These are phyloP conservation scores for Anticlea derivata DNA, from an alignment of 2,888 invertebrate genomes.

Conservation along the genomic window DNA sequence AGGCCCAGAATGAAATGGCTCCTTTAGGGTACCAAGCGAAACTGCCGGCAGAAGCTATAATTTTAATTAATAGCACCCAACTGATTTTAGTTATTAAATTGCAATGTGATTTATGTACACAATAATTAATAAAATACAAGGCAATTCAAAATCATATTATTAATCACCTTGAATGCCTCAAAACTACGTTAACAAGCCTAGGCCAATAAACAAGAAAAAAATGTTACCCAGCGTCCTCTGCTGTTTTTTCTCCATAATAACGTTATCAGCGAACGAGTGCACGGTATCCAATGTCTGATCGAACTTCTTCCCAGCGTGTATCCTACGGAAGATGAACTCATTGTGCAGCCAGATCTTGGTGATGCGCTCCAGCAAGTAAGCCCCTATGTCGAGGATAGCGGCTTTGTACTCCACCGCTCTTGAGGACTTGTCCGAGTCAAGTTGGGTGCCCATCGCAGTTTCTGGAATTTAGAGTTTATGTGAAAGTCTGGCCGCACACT, in stretches of 20 bases:
- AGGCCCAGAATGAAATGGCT: too few species aligned
- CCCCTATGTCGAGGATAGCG: conserved; percentile 67
- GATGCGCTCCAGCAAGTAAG: conserved; percentile 49
- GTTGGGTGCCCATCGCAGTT: conserved; percentile 85
- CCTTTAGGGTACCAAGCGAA: too few species aligned
- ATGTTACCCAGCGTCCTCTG: conserved; percentile 30
- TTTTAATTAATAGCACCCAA: too few species aligned
- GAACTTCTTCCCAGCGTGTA: conserved; percentile 74
- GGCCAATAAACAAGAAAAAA: too few species aligned
- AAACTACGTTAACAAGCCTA: too few species aligned
- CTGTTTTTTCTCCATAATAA: conserved; percentile 75
- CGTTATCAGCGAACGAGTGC: conserved; percentile 79
- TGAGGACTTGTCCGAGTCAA: conserved; percentile 64
- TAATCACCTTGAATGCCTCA: too few species aligned
- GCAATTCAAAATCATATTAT: too few species aligned
- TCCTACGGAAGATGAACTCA: conserved; percentile 74
- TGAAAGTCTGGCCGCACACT: too few species aligned
- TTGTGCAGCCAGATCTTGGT: conserved; percentile 82
- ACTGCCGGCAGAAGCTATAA: too few species aligned
- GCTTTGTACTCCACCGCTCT: conserved; percentile 74
- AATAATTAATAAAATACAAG: too few species aligned
- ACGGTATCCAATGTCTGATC: conserved; percentile 69
- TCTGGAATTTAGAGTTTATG: conserved; percentile 50
- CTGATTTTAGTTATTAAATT: too few species aligned
- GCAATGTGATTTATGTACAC: too few species aligned